Base-by-base conservation (phyloP, 2,797 vertebrate genomes). In the Microcaecilia unicolor region DNA sequence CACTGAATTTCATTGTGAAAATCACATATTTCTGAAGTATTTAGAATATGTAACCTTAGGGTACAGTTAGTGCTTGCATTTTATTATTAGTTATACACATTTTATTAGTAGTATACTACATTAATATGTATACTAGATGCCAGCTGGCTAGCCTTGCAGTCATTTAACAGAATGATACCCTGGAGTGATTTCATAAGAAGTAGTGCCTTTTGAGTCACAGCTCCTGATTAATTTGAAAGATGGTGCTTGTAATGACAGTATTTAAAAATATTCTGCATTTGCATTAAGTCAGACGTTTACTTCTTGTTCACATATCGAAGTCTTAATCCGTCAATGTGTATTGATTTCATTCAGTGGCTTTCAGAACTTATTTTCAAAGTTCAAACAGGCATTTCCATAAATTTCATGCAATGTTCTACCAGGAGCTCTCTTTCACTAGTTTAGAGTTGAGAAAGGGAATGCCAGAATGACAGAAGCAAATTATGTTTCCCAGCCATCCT, bases 141-240 rank as follows among this genome's bases (percentile, higher is more conserved):
- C 64, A 66, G 49, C 64, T 68, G 59, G n/a, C n/a, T n/a, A 51
- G 39, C 48, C 54, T 65, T 38, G 47, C 61, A 64, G 22, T 60
- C 61, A n/a, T n/a, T n/a, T n/a, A n/a, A n/a, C n/a, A 51, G 61
- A 42, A 44, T 7, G 10, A 21, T 31, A 20, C 25, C 20, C 22
- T 31, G 54, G 34, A 15, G 35, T 37, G 51, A 65, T 58, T 60
- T 54, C 55, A 59, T 45, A 50, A 59, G 52, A 47, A 38, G 34
- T 33, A n/a, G 51, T 64, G 47, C 30, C 35, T 61, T 48, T 58
- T 50, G n/a, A 16, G 12, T 21, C 8, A 45, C 49, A 67, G 55
- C 41, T 62, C 19, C 52, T 64, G 51, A 57, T 68, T 36, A 26
- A 36, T 26, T 25, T 18, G 25, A 18, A 18, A 20, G 24, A 24